Conservation (phyloP, 92 coral and sea anemone genomes). For the Desmophyllum pertusum region DNA sequence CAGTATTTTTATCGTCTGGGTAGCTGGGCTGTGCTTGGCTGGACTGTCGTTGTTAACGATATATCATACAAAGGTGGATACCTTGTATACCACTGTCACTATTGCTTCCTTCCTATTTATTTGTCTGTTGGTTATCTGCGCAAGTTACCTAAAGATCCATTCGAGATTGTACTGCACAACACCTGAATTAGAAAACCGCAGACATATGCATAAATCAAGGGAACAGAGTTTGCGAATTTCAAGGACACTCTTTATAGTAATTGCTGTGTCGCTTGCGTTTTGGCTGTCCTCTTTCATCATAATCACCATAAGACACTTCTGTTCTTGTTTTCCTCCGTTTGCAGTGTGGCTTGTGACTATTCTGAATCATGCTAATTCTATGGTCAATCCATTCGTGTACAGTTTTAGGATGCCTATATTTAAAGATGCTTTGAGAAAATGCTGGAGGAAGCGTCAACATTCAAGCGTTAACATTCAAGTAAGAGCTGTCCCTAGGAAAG, state of each 20-base stretch:
- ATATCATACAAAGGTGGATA: not conserved
- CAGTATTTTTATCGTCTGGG: slow-evolving; percentile 18
- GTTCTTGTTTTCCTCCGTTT: not conserved
- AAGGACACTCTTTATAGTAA: slow-evolving; percentile 7
- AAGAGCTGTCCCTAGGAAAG: too few relatives aligned
- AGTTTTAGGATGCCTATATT: too few relatives aligned
- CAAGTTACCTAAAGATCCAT: slow-evolving; percentile 4
- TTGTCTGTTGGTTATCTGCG: slow-evolving; percentile 4
- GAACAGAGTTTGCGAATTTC: too few relatives aligned
- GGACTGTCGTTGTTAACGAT: not conserved
- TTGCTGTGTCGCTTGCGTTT: slow-evolving; percentile 5
- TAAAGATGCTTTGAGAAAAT: too few relatives aligned
- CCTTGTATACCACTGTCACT: not conserved
- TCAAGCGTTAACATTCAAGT: too few relatives aligned
- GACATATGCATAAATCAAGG: too few relatives aligned
- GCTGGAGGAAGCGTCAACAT: too few relatives aligned
- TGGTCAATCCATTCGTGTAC: too few relatives aligned
- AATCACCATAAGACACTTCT: not conserved
- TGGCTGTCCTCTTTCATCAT: not conserved
- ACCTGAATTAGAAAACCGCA: too few relatives aligned
- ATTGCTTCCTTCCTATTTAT: not conserved
- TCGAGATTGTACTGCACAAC: not conserved
- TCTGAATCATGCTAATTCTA: too few relatives aligned
- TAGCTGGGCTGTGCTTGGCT: not conserved
- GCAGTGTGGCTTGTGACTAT: not conserved